Evolutionary conservation across 2,888 invertebrate species (phyloP), one percentile per base, ranked within the genome.

Genomic region (Standfussiana lucernea): DNA sequence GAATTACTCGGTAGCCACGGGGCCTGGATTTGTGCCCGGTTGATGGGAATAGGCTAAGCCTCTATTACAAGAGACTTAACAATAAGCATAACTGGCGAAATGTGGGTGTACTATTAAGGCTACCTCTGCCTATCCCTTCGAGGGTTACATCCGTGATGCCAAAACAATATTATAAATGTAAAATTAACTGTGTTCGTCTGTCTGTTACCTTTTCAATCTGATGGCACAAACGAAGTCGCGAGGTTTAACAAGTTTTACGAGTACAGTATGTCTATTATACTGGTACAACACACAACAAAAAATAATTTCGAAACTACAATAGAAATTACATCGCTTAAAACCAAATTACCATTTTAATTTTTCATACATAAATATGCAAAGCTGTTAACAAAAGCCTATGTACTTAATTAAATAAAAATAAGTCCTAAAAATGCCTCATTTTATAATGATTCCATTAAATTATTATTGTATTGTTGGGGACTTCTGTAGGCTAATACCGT

Each of bases 311-410:
- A 69, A 24, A 40, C 18, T 24, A n/a, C 53, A 72, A 53, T 28
- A 76, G 4, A 76, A 76, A 37, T 61, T 21, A 61, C 21, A 28
- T 40, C n/a, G 53, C 35, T 69, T 7, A 50, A 53, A 69, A 53
- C n/a, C 37, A 21, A 70, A 32, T 56, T 64, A 45, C 5, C 37
- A 21, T 70, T 64, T 40, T 1, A 40, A 47, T 45, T 5, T 13
- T 62, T 40, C n/a, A 11, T 64, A 78, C 37, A 45, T 56, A 24
- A 64, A n/a, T 77, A 79, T 28, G 32, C 37, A 79, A 64, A 79
- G 64, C 40, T 64, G 40, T 71, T 35, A 56, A 56, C 79, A 62
- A 53, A 77, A 70, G 53, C 32, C 62, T 53, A 53, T 32, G 42
- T 53, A n/a, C 37, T 18, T 71, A 47, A 62, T 69, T 62, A 7